Evolutionary conservation across 2,888 invertebrate species (phyloP), one percentile per base, ranked within the genome.

Genomic region (Drosophila falleni): DNA sequence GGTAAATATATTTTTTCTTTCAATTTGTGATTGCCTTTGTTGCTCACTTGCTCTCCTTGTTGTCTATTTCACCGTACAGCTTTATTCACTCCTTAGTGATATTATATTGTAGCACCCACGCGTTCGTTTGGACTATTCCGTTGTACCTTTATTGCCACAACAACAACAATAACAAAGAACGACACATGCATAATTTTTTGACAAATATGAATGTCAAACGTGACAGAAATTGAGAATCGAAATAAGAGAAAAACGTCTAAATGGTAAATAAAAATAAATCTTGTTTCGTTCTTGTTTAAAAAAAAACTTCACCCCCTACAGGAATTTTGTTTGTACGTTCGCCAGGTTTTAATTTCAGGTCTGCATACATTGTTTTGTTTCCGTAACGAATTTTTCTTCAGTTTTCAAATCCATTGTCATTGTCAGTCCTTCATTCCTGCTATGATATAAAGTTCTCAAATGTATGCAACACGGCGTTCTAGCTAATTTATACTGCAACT

Each of bases 171-270:
- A 42, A 37, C 41, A 58, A 4, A 54, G 46, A 71, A 16, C 19
- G 10, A n/a, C 19, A 10, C 29, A 41, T 31, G 29, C 74, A 78
- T 81, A 80, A 81, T 78, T 74, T 69, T 60, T 51, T 74, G 79
- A 76, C 73, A 88, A 82, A 86, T 88, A 84, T 82, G 81, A 86
- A 86, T 82, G 86, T 82, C 86, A 90, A 84, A 90, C 89, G 89
- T 89, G 89, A 86, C 90, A 86, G 80, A 86, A 90, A 84, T 86
- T 74, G 74, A 81, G 68, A 85, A 71, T 70, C 39, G 26, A 49
- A 54, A 54, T 54, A 71, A 65, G 61, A 51, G 37, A 39, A 39
- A 19, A 50, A 23, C 8, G 31, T 26, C 13, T 8, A 26, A 53
- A 56, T 23, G 23, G 5, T 41, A 16, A 15, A 74, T 39, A 74